Percentiles rank a stretch among this genome's conserved stretches.
Evolutionary conservation across 2,113 vertebrate genomes (phyloP).

Genomic region (Platichthys flesus): DNA sequence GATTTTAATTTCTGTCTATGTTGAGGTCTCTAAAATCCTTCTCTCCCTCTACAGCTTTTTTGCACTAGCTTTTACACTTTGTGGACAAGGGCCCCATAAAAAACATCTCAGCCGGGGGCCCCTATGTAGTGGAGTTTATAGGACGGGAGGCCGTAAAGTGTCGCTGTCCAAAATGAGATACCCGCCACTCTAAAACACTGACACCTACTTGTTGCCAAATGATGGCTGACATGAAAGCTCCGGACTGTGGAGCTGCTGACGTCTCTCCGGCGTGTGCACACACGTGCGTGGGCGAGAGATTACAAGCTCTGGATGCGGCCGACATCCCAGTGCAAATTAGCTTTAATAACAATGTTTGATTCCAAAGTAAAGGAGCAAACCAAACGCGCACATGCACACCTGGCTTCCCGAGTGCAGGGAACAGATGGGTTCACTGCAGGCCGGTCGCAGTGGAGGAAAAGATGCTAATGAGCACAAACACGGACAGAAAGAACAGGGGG

Average conservation of each 20-base stretch:
- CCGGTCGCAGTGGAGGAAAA: slow-evolving; percentile 32
- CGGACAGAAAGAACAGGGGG: slow-evolving; percentile 33
- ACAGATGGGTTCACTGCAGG: slow-evolving; percentile 64
- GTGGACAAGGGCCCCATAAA: too few species aligned
- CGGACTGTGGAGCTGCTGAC: background rate
- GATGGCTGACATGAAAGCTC: slow-evolving; percentile 13
- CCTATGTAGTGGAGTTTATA: background rate
- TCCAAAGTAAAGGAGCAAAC: slow-evolving; percentile 67
- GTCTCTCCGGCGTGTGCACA: background rate
- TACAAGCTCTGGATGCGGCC: slow-evolving; percentile 32
- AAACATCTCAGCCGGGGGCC: too few species aligned
- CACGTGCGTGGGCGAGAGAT: background rate
- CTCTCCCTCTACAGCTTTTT: too few species aligned
- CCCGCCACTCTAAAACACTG: slow-evolving; percentile 28
- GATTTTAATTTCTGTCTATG: too few species aligned
- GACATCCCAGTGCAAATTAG: slow-evolving; percentile 59
- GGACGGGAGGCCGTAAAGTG: slow-evolving; percentile 11
- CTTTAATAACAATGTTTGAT: slow-evolving; percentile 65
- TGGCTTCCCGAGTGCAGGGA: slow-evolving; percentile 52
- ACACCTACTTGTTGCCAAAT: slow-evolving; percentile 40
- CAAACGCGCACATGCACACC: slow-evolving; percentile 65
- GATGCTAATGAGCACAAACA: slow-evolving; percentile 46
- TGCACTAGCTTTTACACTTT: too few species aligned
- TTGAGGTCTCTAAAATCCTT: too few species aligned
- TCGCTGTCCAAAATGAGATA: slow-evolving; percentile 40